phyloP scores from a whole-genome alignment of 2,113 vertebrate species.

The Sus scrofa region T2T-Sscrofa CM000830.6:17011001-17011500 shows the following conservation, averaged over 20 bases:
- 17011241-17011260: too few species aligned
- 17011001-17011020: not conserved
- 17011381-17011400: too few species aligned
- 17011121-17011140: not conserved
- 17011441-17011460: constrained; percentile 34
- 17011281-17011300: too few species aligned
- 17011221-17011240: too few species aligned
- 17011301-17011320: too few species aligned
- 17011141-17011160: not conserved
- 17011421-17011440: not conserved
- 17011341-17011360: too few species aligned
- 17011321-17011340: too few species aligned
- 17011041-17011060: not conserved
- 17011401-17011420: too few species aligned
- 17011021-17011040: not conserved
- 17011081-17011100: not conserved
- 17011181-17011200: too few species aligned
- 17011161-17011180: not conserved
- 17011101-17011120: constrained; percentile 33
- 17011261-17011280: too few species aligned
- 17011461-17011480: constrained; percentile 41
- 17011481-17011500: not conserved
- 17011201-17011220: too few species aligned
- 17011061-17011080: not conserved
- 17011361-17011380: too few species aligned